A percentile compares a stretch with the other conserved stretches of the same genome.
Conservation (phyloP, 2,113 vertebrate species). For the Sardina pilchardus region DNA sequence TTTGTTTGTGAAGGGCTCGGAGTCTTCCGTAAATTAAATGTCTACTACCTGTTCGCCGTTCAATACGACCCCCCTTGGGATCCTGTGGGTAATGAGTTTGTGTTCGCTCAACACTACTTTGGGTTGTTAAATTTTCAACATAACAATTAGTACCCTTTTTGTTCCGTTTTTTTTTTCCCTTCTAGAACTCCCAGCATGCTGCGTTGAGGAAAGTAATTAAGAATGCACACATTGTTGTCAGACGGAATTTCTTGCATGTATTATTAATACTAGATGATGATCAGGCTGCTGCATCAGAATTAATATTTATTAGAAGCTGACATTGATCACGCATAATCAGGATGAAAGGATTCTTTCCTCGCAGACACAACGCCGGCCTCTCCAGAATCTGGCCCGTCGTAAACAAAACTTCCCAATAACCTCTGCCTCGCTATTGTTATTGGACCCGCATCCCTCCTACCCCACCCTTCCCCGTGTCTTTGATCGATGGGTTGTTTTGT, state of each 20-base stretch:
- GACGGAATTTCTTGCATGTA: slow-evolving; percentile 57
- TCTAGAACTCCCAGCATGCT: slow-evolving; percentile 42
- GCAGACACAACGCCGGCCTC: slow-evolving; percentile 28
- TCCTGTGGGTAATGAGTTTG: background rate
- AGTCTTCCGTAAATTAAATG: background rate
- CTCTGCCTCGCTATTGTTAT: background rate
- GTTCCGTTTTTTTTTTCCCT: slow-evolving; percentile 45
- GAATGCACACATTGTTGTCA: slow-evolving; percentile 65
- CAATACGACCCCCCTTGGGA: background rate
- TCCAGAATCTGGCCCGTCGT: slow-evolving; percentile 23
- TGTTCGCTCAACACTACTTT: background rate
- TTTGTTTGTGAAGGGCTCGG: background rate
- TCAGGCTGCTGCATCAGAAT: slow-evolving; percentile 53
- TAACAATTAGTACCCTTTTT: slow-evolving; percentile 36
- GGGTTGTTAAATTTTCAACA: slow-evolving; percentile 37
- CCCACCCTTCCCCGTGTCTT: background rate
- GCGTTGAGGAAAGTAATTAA: slow-evolving; percentile 60
- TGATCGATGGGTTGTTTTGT: slow-evolving; percentile 56
- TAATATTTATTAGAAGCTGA: slow-evolving; percentile 52
- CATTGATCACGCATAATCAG: slow-evolving; percentile 48
- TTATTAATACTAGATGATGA: slow-evolving; percentile 61
- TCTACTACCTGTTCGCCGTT: background rate
- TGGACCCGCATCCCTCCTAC: background rate
- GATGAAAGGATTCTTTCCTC: slow-evolving; percentile 38
- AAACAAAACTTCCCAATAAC: slow-evolving; percentile 21